Base-by-base conservation (phyloP, 2,888 invertebrate species). In the Seladonia tumulorum region DNA sequence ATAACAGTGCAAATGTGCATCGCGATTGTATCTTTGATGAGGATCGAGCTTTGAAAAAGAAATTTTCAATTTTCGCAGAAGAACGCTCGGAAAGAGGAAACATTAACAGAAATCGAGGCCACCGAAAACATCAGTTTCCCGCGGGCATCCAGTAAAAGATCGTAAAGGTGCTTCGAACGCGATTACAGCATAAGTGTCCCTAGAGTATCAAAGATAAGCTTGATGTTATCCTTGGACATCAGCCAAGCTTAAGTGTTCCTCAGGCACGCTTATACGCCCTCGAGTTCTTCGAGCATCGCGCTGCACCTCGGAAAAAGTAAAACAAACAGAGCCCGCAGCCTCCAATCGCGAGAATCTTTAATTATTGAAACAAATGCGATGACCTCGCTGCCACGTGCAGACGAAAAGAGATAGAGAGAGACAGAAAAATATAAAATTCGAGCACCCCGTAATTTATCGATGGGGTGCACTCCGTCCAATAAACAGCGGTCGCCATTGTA, bases 181-280 rank as follows among this genome's bases (percentile, higher is more conserved):
- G 45, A 60, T 25, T 29, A 8, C 60, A 73, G 16, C 60, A 29
- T 68, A 80, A 74, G 83, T 73, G 81, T 76, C 42, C 70, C 77
- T 77, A 70, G 77, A 57, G 81, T 45, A 70, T 77, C 81, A 57
- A 74, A 75, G 88, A 81, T 79, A 79, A 81, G 79, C 73, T 81
- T 83, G 57, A 79, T 85, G 74, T 88, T 82, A 88, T 88, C 72
- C 71, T 81, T 88, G 88, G 86, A 74, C 57, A 70, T 47, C 53
- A n/a, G 86, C 88, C 88, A 88, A 86, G 60, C 35, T 83, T 18
- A 35, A 88, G 76, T 73, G 82, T 82, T 77, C 82, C 70, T 81
- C 47, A 22, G 79, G 35, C 73, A 79, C 79, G 81, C 83, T 82
- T 80, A 53, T 35, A 53, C 18, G 75, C 73, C 60, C 79, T 72